Evolutionary conservation across 2,888 invertebrate genomes (phyloP).

Genomic region (Tiliacea citrago): DNA sequence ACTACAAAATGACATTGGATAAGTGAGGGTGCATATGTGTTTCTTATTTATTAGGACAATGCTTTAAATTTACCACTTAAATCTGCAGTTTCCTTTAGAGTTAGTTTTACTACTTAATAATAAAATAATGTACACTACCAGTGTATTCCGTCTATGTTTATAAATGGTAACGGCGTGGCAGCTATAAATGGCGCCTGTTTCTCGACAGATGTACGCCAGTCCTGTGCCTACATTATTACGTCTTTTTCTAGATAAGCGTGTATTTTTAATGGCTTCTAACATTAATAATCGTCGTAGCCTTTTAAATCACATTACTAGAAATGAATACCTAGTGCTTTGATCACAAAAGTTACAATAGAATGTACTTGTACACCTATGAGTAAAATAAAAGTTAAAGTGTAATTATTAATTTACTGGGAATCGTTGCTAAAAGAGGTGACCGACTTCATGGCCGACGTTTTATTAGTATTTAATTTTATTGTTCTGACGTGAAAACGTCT

Average conservation of each 20-base stretch:
- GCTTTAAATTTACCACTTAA: not conserved
- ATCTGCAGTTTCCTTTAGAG: not conserved
- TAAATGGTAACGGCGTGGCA: no score
- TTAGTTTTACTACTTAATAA: not conserved
- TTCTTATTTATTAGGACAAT: conserved; percentile 13
- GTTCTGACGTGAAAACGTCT: not conserved
- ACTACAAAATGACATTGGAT: conserved; percentile 25
- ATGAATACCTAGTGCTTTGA: not conserved
- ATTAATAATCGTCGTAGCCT: not conserved
- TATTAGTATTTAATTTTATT: no score
- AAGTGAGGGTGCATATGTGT: conserved; percentile 17
- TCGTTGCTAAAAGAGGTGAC: not conserved
- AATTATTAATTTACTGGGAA: not conserved
- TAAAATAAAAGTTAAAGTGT: conserved; percentile 1
- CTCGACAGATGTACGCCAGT: not conserved
- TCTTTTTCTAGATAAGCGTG: not conserved
- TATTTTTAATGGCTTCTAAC: not conserved
- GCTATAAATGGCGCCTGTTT: no score
- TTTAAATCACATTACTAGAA: not conserved
- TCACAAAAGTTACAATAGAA: not conserved
- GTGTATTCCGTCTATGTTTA: not conserved
- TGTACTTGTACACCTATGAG: not conserved
- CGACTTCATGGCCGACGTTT: not conserved
- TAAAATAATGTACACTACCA: not conserved
- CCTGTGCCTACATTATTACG: not conserved